A percentile compares a stretch with the other conserved stretches of the same genome.
Evolutionary conservation across 2,888 invertebrate genomes (phyloP).

Genomic region (Pachliopta kotzebuea): DNA sequence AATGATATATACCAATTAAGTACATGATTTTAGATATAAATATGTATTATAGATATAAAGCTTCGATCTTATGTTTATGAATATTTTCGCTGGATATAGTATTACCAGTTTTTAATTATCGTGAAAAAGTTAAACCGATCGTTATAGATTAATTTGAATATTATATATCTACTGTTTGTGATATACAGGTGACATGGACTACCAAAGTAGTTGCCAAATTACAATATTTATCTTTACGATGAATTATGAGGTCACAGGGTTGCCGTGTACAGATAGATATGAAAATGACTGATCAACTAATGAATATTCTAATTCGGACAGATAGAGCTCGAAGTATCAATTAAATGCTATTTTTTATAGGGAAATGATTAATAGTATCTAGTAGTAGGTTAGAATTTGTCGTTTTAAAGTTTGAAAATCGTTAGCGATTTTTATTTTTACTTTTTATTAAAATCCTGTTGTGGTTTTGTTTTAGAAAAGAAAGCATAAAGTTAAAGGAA

Average conservation of each 20-base stretch:
- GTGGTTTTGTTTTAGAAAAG: no score
- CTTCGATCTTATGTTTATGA: no score
- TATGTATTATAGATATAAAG: no score
- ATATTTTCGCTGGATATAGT: neutral
- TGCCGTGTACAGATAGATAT: slow-evolving; percentile 17
- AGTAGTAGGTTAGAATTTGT: no score
- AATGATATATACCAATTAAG: no score
- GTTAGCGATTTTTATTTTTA: no score
- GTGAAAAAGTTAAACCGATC: neutral
- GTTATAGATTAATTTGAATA: slow-evolving; percentile 19
- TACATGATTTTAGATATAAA: no score
- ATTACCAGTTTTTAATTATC: neutral
- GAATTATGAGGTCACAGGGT: slow-evolving; percentile 24
- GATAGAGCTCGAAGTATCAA: slow-evolving; percentile 27
- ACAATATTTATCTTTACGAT: slow-evolving; percentile 22
- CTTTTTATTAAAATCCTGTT: no score
- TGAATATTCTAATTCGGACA: slow-evolving; percentile 29
- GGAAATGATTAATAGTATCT: slow-evolving; percentile 24
- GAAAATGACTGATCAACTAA: slow-evolving; percentile 23
- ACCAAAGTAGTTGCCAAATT: slow-evolving; percentile 26
- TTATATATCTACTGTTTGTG: slow-evolving; percentile 23
- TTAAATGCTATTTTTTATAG: slow-evolving; percentile 17
- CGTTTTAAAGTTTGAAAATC: no score
- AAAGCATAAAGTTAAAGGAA: no score
- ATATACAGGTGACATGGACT: slow-evolving; percentile 15